Evolutionary conservation across 2,888 invertebrate genomes (phyloP).

Genomic region (Eupithecia subumbrata): DNA sequence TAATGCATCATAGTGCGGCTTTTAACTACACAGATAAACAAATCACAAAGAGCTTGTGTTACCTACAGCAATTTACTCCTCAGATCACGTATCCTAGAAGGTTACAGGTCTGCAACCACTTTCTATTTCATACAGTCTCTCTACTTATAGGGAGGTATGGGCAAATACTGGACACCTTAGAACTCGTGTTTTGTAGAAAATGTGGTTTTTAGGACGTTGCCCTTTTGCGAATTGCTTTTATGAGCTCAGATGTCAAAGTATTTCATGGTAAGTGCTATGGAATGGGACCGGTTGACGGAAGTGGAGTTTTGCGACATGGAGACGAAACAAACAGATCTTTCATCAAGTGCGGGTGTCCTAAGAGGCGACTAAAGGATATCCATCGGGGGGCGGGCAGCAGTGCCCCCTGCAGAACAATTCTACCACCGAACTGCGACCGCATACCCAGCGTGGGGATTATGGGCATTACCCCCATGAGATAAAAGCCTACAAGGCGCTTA

Average conservation of each 20-base stretch:
- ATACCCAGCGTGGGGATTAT: no score
- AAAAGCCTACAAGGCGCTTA: no score
- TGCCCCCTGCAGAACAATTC: no score
- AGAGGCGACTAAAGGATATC: no score
- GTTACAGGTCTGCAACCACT: constrained; percentile 42
- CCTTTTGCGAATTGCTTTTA: constrained; percentile 23
- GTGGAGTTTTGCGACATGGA: constrained; percentile 8
- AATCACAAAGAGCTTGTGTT: background rate
- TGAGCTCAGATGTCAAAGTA: constrained; percentile 19
- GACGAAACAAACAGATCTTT: background rate
- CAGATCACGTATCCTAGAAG: constrained; percentile 38
- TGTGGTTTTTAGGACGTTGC: constrained; percentile 19
- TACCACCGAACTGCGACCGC: no score
- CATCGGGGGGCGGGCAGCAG: no score
- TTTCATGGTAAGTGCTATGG: background rate
- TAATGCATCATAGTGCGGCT: background rate
- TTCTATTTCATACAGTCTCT: constrained; percentile 55
- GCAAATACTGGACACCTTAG: constrained; percentile 19
- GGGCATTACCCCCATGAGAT: no score
- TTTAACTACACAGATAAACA: background rate
- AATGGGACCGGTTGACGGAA: constrained; percentile 3
- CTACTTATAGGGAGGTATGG: constrained; percentile 36
- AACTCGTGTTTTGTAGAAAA: constrained; percentile 22
- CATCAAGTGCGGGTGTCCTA: background rate
- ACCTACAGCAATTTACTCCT: constrained; percentile 9